A percentile compares a stretch with the other conserved stretches of the same genome.
Conservation (phyloP, 2,113 vertebrate genomes). For the Osmerus mordax region DNA sequence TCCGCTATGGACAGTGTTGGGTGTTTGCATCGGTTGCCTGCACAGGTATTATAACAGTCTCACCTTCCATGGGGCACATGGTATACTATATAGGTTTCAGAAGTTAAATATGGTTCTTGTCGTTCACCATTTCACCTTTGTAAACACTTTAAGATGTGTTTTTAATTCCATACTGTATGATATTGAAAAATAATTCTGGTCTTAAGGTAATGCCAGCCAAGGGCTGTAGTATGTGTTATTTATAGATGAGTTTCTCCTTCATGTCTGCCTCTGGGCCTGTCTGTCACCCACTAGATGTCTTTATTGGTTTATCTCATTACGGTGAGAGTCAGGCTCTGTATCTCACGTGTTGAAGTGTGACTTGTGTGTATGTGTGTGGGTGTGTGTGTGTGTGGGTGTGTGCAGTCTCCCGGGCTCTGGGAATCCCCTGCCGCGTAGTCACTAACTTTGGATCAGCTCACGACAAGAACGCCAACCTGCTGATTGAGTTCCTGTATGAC, state of each 20-base stretch:
- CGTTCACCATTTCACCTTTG: too few species aligned
- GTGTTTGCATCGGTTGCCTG: conserved; percentile 88
- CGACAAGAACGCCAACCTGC: conserved; percentile 80
- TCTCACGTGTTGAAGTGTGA: not conserved
- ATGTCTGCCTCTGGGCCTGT: not conserved
- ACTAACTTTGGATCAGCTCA: conserved; percentile 89
- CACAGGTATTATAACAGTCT: conserved; percentile 70
- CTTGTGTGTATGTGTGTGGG: not conserved
- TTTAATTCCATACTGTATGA: too few species aligned
- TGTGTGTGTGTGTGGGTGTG: not conserved
- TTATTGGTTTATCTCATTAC: too few species aligned
- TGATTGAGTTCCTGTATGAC: conserved; percentile 76
- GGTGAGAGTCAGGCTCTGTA: too few species aligned
- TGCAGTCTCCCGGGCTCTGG: conserved; percentile 81
- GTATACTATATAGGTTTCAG: not conserved
- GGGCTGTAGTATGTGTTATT: too few species aligned
- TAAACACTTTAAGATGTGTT: too few species aligned
- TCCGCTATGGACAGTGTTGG: conserved; percentile 91
- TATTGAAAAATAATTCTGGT: not conserved
- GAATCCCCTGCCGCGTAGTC: conserved; percentile 81
- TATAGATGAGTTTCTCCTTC: not conserved
- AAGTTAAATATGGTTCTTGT: too few species aligned
- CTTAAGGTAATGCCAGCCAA: too few species aligned
- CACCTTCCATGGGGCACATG: not conserved
- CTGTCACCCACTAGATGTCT: too few species aligned